Percentiles rank a stretch among this genome's conserved stretches.
phyloP scores from a whole-genome alignment of 92 coral and sea anemone species.

The Palythoa heliodiscus region DNA sequence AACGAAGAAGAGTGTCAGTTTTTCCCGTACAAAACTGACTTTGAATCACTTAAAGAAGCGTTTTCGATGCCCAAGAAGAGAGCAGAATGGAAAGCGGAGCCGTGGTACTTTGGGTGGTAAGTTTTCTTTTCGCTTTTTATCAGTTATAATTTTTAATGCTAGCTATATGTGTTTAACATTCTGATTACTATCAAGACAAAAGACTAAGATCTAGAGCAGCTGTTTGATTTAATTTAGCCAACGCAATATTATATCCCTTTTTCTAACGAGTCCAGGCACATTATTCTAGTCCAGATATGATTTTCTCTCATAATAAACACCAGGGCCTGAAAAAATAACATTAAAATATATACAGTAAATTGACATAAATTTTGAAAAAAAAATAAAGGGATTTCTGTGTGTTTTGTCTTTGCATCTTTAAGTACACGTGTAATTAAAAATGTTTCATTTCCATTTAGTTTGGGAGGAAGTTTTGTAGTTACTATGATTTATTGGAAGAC shows the following conservation, averaged over 20 bases:
- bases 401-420: not conserved
- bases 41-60: conserved; percentile 74
- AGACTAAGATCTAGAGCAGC: not conserved
- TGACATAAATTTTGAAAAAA: not conserved
- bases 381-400: not conserved
- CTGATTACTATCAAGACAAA: not conserved
- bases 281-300: not conserved
- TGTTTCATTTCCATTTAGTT: not conserved
- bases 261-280: not conserved
- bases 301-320: not conserved
- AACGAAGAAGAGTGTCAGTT: conserved; percentile 97
- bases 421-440: not conserved
- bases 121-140: conserved; percentile 10
- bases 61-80: conserved; percentile 89
- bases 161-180: not conserved
- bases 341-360: not conserved
- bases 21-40: conserved; percentile 96
- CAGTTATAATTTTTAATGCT: not conserved
- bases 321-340: not conserved
- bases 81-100: conserved; percentile 81
- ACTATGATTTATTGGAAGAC: not conserved
- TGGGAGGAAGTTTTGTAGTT: not conserved
- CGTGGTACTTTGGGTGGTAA: conserved; percentile 99
- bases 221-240: not conserved
- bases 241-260: not conserved